Percentiles rank a stretch among this genome's conserved stretches.
These are phyloP conservation scores for Steinernema hermaphroditum DNA, from an alignment of 2,888 invertebrate genomes.

Conservation along the genomic window DNA sequence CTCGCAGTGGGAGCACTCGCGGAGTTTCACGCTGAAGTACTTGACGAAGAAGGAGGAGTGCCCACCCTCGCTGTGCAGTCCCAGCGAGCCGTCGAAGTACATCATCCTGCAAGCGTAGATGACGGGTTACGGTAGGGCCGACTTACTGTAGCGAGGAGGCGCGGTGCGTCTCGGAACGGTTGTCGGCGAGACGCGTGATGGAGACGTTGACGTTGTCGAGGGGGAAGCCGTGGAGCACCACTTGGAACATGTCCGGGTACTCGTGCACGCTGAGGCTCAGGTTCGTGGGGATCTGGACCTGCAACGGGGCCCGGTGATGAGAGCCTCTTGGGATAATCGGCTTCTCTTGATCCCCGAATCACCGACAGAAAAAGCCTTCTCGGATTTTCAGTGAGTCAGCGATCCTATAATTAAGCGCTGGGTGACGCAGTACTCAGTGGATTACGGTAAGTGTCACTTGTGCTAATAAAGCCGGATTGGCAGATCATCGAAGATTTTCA, in stretches of 20 bases:
- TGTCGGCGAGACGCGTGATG: slow-evolving; percentile 41
- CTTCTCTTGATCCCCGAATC: too few species aligned
- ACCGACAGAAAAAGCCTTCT: too few species aligned
- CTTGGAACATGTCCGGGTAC: slow-evolving; percentile 18
- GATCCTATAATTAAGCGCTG: too few species aligned
- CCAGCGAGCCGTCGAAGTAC: slow-evolving; percentile 46
- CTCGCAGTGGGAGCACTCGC: slow-evolving; percentile 41
- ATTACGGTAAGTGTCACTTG: too few species aligned
- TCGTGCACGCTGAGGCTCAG: slow-evolving; percentile 13
- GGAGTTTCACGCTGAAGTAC: slow-evolving; percentile 42
- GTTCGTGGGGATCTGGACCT: slow-evolving; percentile 5
- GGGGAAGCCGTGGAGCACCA: slow-evolving; percentile 54
- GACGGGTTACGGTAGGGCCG: not conserved
- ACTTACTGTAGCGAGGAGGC: not conserved
- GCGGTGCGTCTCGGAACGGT: slow-evolving; percentile 36
- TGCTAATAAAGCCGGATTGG: too few species aligned
- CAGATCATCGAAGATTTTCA: too few species aligned
- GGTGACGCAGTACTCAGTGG: too few species aligned
- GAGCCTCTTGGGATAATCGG: too few species aligned
- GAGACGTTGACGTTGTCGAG: slow-evolving; percentile 47
- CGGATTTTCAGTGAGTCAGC: too few species aligned
- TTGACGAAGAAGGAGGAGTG: slow-evolving; percentile 47
- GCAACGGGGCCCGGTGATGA: too few species aligned
- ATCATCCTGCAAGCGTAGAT: slow-evolving; percentile 34
- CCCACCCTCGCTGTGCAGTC: slow-evolving; percentile 36